Conservation (phyloP, 2,888 invertebrate genomes). For the Carterocephalus palaemon region DNA sequence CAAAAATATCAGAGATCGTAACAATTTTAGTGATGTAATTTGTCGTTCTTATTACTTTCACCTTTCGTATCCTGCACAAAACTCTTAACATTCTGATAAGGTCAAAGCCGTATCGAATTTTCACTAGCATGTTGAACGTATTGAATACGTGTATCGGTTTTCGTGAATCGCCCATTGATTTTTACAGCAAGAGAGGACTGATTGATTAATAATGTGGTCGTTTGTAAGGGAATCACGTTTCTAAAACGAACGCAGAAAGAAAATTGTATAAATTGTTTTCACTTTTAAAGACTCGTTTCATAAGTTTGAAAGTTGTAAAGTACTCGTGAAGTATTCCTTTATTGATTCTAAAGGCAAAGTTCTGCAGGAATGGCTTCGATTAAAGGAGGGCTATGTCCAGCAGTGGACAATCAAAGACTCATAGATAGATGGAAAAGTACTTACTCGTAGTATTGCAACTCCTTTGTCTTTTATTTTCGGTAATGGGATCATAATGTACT, state of each 20-base stretch:
- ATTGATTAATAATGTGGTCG: constrained; percentile 25
- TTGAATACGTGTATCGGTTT: constrained; percentile 13
- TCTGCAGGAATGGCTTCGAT: neutral
- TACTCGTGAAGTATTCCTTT: too few relatives aligned
- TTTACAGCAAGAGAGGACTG: constrained; percentile 8
- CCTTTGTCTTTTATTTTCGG: constrained; percentile 8
- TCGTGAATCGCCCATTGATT: constrained; percentile 19
- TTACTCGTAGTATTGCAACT: too few relatives aligned
- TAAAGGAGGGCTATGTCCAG: too few relatives aligned
- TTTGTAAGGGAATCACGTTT: constrained; percentile 31
- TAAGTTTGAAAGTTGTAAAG: too few relatives aligned
- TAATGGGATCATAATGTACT: constrained; percentile 14
- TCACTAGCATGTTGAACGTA: constrained; percentile 2
- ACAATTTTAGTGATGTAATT: neutral
- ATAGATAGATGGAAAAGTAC: too few relatives aligned
- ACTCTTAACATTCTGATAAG: constrained; percentile 14
- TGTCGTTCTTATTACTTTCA: constrained; percentile 7
- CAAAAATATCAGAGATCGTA: too few relatives aligned
- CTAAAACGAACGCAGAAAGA: constrained; percentile 14
- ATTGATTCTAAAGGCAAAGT: too few relatives aligned
- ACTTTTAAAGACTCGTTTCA: too few relatives aligned
- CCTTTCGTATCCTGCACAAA: constrained; percentile 8
- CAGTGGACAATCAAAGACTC: too few relatives aligned
- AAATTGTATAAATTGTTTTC: constrained; percentile 17
- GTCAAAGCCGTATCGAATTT: constrained; percentile 12